Conservation (phyloP, 64 coral and sea anemone species). For the Stylophora pistillata region DNA sequence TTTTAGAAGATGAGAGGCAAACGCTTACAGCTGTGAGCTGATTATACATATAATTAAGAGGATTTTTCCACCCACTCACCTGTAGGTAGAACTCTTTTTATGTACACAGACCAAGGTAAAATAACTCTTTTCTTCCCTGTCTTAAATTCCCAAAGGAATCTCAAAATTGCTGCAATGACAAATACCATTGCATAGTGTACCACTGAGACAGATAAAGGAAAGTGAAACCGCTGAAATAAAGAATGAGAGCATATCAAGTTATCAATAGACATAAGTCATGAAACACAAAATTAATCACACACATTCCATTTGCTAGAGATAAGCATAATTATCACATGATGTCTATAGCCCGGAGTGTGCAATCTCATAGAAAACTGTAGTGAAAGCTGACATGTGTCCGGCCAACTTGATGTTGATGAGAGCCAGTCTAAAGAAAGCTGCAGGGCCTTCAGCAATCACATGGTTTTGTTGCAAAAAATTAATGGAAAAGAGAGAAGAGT, state of each 20-base stretch:
- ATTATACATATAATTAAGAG: background rate
- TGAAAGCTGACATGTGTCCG: no score
- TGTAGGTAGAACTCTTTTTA: slow-evolving; percentile 93
- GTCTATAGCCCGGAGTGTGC: background rate
- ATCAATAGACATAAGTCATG: no score
- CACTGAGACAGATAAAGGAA: slow-evolving; percentile 84
- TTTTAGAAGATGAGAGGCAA: no score
- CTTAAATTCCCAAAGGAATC: slow-evolving; percentile 84
- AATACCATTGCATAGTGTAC: slow-evolving; percentile 93
- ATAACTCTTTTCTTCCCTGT: slow-evolving; percentile 76
- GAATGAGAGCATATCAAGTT: background rate
- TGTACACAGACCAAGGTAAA: slow-evolving; percentile 80
- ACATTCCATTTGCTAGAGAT: no score
- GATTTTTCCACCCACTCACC: slow-evolving; percentile 35
- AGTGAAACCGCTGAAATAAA: slow-evolving; percentile 77
- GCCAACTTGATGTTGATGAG: no score
- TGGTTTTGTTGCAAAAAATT: no score
- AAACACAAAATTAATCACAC: no score
- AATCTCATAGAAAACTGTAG: background rate
- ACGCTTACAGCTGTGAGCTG: no score
- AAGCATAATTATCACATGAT: background rate
- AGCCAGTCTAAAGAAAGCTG: no score
- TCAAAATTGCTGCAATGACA: slow-evolving; percentile 59
- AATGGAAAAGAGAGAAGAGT: no score
- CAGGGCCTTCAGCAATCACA: no score